Percentiles rank a stretch among this genome's conserved stretches.
phyloP scores from a whole-genome alignment of 1,140 invertebrate species.

The Euwallacea fornicatus region DNA sequence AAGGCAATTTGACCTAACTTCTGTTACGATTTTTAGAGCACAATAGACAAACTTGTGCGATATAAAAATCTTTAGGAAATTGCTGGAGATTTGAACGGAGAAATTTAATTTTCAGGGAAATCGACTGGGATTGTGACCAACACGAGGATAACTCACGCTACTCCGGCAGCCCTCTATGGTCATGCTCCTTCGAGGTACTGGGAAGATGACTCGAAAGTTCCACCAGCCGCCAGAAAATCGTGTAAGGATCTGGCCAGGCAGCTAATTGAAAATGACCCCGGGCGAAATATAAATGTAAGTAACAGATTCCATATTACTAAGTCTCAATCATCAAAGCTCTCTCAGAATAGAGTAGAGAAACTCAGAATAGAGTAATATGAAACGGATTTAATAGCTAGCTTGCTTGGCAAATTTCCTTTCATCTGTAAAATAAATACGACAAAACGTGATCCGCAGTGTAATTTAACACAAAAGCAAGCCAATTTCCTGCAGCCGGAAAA shows the following conservation, averaged over 20 bases:
- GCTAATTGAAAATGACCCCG: slow-evolving; percentile 55
- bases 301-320: background rate
- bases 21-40: too few species aligned
- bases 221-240: slow-evolving; percentile 57
- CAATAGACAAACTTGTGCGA: too few species aligned
- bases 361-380: too few species aligned
- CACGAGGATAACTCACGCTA: slow-evolving; percentile 73
- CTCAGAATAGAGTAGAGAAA: too few species aligned
- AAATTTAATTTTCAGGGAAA: slow-evolving; percentile 54
- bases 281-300: slow-evolving; percentile 61
- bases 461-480: background rate
- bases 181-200: slow-evolving; percentile 76
- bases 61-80: too few species aligned
- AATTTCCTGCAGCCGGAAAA: background rate
- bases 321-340: too few species aligned
- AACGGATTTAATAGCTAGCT: too few species aligned
- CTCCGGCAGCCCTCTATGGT: slow-evolving; percentile 76
- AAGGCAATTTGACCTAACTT: too few species aligned
- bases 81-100: background rate
- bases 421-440: background rate
- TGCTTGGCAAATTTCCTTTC: too few species aligned
- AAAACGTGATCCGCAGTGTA: slow-evolving; percentile 3
- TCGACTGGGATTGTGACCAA: slow-evolving; percentile 71
- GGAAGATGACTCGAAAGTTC: slow-evolving; percentile 71
- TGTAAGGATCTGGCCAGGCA: slow-evolving; percentile 63